Evolutionary conservation across 2,888 invertebrate genomes (phyloP), one percentile per base, ranked within the genome.

Genomic region (Gibbula magus): DNA sequence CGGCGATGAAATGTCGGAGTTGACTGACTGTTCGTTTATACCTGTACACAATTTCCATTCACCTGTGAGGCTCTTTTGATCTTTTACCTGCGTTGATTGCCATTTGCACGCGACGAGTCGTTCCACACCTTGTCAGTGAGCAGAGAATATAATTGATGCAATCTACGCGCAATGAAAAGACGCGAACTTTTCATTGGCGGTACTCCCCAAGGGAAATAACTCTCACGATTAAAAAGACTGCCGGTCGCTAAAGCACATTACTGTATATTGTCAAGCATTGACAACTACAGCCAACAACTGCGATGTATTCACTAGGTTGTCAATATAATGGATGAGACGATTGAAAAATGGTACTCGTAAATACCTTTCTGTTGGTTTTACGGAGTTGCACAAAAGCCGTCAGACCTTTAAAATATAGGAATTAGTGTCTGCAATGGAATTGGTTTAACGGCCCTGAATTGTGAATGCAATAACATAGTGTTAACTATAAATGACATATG

Each of bases 331-430:
- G 70, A 70, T 32, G 32, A 35, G 20, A 32, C 35, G 32, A 39
- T 70, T 70, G 70, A 70, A 35, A 67, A 70, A 70, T 70, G 70
- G 70, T 39, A 70, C 16, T 70, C 70, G 70, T 70, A 70, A 70
- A 70, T 35, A 39, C 70, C 13, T 20, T 20, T 18, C 25, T 13
- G 39, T 70, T 35, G 70, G 45, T 45, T 45, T 45, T 45, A 10
- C 45, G 4, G 45, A 45, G 45, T 45, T 45, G 13, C 45, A 45
- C 45, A 45, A 45, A 10, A 45, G 45, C 5, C 5, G 45, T 10
- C 10, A 45, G 45, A 13, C 10, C 5, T 45, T 45, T 13, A 45
- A 45, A 45, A 45, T 45, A 10, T 7, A 45, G 45, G 10, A 45
- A 10, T 45, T 13, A 13, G 10, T 45, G 45, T 8, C 45, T 45